Evolutionary conservation across 2,888 invertebrate genomes (phyloP).

Genomic region (Nymphalis urticae): DNA sequence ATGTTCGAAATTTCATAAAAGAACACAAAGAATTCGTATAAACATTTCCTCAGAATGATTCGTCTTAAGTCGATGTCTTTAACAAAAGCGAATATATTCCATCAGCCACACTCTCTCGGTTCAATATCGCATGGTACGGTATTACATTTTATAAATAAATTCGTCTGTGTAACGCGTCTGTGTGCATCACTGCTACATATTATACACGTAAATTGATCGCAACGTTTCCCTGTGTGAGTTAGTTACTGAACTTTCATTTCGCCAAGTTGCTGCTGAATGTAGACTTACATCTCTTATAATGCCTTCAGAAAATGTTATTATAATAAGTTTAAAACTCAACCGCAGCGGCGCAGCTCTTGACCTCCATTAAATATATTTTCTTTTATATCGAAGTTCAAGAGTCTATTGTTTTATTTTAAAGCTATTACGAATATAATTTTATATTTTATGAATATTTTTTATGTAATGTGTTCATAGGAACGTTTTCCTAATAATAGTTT

Average conservation of each 20-base stretch:
- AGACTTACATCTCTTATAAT: conserved; percentile 22
- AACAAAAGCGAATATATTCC: not conserved
- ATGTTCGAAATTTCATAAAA: too few species aligned
- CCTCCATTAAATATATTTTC: conserved; percentile 13
- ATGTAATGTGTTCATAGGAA: not conserved
- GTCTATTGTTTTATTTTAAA: conserved; percentile 6
- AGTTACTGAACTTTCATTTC: conserved; percentile 14
- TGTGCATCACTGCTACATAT: not conserved
- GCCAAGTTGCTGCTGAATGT: conserved; percentile 17
- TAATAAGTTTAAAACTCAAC: conserved; percentile 24
- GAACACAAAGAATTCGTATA: too few species aligned
- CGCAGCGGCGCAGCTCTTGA: conserved; percentile 22
- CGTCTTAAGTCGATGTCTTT: too few species aligned
- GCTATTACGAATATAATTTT: not conserved
- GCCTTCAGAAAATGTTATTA: conserved; percentile 25
- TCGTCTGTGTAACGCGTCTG: not conserved
- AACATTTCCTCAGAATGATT: too few species aligned
- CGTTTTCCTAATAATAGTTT: too few species aligned
- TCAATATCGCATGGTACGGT: too few species aligned
- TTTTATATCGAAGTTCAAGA: conserved; percentile 7
- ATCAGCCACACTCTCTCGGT: not conserved
- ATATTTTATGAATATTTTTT: conserved; percentile 2
- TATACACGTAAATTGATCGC: not conserved
- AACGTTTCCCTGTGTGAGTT: not conserved
- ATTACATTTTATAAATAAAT: too few species aligned